Percentiles rank a stretch among this genome's conserved stretches.
These are phyloP conservation scores for Brachyptera risi DNA, from an alignment of 2,888 invertebrate genomes.

Conservation along the genomic window DNA sequence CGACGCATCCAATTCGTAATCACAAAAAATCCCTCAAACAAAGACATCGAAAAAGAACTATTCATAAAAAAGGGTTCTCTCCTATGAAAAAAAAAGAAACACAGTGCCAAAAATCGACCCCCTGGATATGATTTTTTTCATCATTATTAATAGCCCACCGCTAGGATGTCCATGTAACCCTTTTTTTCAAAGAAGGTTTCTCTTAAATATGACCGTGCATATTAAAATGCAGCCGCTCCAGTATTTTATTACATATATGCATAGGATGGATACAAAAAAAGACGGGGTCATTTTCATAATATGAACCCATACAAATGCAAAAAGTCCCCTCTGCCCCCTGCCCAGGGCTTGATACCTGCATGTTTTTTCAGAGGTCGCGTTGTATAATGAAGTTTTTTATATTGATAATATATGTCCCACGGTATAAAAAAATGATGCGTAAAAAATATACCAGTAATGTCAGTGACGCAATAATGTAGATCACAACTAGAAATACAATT, in stretches of 20 bases:
- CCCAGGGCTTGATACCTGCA: no score
- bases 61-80: slow-evolving; percentile 8
- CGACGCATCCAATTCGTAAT: no score
- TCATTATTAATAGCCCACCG: background rate
- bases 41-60: background rate
- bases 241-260: background rate
- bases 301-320: slow-evolving; percentile 2
- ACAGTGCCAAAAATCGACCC: slow-evolving; percentile 12
- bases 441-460: background rate
- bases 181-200: slow-evolving; percentile 1
- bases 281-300: slow-evolving; percentile 2
- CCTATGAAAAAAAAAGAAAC: background rate
- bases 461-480: background rate
- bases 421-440: slow-evolving; percentile 13
- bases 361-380: slow-evolving; percentile 6
- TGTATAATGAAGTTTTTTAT: slow-evolving; percentile 17
- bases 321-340: background rate
- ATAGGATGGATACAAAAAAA: background rate
- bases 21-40: background rate
- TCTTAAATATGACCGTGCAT: background rate
- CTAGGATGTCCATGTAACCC: background rate
- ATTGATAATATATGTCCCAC: slow-evolving; percentile 19
- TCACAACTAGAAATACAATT: background rate
- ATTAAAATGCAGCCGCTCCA: background rate
- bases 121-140: slow-evolving; percentile 6